A percentile compares a stretch with the other conserved stretches of the same genome.
Evolutionary conservation across 2,113 vertebrate genomes (phyloP).

Genomic region (Myotis davidii): DNA sequence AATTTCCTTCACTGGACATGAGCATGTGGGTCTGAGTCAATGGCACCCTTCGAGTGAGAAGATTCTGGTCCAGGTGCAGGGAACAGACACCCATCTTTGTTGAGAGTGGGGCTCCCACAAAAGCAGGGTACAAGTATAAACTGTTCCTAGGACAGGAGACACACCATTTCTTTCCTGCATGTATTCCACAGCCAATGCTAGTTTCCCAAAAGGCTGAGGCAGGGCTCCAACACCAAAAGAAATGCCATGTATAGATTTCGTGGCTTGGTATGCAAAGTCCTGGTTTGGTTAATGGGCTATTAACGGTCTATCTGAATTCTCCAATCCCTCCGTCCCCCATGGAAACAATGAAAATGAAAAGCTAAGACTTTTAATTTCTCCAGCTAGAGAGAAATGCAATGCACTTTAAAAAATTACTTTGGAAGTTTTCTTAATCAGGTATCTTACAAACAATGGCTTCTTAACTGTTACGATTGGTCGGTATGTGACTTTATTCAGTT

Average conservation of each 20-base stretch:
- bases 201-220: background rate
- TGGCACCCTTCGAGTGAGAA: background rate
- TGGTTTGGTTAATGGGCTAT: background rate
- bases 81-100: background rate
- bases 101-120: background rate
- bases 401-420: constrained; percentile 4
- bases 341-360: constrained; percentile 49
- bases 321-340: background rate
- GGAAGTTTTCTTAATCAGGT: background rate
- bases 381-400: constrained; percentile 11
- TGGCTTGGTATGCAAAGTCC: background rate
- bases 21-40: fast-evolving
- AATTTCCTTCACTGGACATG: background rate
- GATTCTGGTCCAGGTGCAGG: background rate
- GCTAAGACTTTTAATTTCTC: constrained; percentile 1
- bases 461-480: background rate
- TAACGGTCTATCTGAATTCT: constrained; percentile 46
- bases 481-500: constrained; percentile 79
- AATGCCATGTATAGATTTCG: background rate
- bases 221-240: background rate
- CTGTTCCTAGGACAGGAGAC: background rate
- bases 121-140: background rate
- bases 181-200: background rate
- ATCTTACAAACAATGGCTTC: background rate
- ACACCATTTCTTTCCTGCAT: background rate